Evolutionary conservation across 2,888 invertebrate genomes (phyloP), one percentile per base, ranked within the genome.

Genomic region (Uloborus plumipes): DNA sequence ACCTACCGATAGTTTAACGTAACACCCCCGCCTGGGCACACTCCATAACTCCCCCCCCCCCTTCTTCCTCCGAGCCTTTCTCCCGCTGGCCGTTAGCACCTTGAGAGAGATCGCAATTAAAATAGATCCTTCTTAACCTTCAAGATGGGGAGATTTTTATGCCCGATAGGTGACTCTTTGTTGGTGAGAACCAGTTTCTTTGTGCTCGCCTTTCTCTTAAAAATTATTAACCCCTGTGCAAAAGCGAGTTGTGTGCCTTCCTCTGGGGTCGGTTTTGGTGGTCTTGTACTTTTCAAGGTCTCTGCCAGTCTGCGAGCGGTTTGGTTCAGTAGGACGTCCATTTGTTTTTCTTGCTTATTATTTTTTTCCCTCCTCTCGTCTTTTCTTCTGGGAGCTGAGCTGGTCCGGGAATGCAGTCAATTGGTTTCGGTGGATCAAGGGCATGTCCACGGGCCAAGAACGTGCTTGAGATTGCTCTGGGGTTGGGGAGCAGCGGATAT

Each of bases 171-270:
- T 76, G 76, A 69, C 67, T 69, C 76, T 67, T 49, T 47, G 49
- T 75, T 76, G 69, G 76, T 76, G 50, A 67, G 70, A 75, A 76
- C 76, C 76, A 53, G 76, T 76, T 76, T 76, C 76, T 76, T 76
- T 76, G 76, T 39, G 9, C 9, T 39, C 39, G 39, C 39, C 39
- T 76, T 66, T 49, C 16, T 14, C 15, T 55, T n/a, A n/a, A 18
- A 55, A 55, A 55, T 18, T 55, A 55, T 55, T 55, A 55, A 55
- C 55, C 55, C 20, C 55, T 39, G 11, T 55, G n/a, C n/a, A 55
- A 55, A 55, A 55, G 55, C 55, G 55, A 55, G 20, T 18, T 18
- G 55, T 18, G 55, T 18, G 20, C 11, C 58, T 39, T 70, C 70
- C 47, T 69, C 49, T 47, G 26, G 55, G 51, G 51, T 3, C 14